These are phyloP conservation scores for Drosophila quadrilineata DNA, from an alignment of 1,140 invertebrate species.

Conservation along the genomic window DNA sequence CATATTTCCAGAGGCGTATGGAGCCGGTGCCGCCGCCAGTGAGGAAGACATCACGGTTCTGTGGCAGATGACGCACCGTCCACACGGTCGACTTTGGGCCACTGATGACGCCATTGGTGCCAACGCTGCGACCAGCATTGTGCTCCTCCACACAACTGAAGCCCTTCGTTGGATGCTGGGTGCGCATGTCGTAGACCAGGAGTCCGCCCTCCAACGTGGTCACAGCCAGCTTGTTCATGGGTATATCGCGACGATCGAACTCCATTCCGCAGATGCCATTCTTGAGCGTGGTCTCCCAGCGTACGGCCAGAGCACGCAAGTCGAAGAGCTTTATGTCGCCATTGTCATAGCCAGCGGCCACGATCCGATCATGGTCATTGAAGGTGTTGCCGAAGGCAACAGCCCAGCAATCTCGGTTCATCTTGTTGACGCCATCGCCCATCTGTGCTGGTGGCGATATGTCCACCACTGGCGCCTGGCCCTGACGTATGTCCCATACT, in stretches of 20 bases:
- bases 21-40: slow-evolving; percentile 94
- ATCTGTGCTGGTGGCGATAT: slow-evolving; percentile 89
- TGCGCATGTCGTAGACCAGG: slow-evolving; percentile 93
- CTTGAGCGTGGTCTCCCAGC: slow-evolving; percentile 96
- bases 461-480: slow-evolving; percentile 92
- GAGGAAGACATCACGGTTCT: slow-evolving; percentile 96
- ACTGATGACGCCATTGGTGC: slow-evolving; percentile 80
- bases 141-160: slow-evolving; percentile 91
- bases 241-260: slow-evolving; percentile 96
- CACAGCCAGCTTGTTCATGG: slow-evolving; percentile 96
- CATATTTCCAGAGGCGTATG: slow-evolving; percentile 95
- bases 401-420: slow-evolving; percentile 91
- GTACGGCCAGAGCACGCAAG: slow-evolving; percentile 90
- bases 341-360: slow-evolving; percentile 97
- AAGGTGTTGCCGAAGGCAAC: slow-evolving; percentile 94
- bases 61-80: slow-evolving; percentile 93
- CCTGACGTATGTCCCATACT: slow-evolving; percentile 97
- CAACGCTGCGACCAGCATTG: slow-evolving; percentile 81
- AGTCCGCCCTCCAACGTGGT: slow-evolving; percentile 97
- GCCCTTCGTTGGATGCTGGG: slow-evolving; percentile 93
- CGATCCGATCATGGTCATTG: slow-evolving; percentile 91
- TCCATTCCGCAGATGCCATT: slow-evolving; percentile 96
- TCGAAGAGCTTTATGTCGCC: slow-evolving; percentile 98
- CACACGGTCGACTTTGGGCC: slow-evolving; percentile 93
- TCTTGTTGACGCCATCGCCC: slow-evolving; percentile 84